Percentiles rank a stretch among this genome's conserved stretches.
Conservation (phyloP, 2,797 vertebrate species). For the Pteronotus mesoamericanus region DNA sequence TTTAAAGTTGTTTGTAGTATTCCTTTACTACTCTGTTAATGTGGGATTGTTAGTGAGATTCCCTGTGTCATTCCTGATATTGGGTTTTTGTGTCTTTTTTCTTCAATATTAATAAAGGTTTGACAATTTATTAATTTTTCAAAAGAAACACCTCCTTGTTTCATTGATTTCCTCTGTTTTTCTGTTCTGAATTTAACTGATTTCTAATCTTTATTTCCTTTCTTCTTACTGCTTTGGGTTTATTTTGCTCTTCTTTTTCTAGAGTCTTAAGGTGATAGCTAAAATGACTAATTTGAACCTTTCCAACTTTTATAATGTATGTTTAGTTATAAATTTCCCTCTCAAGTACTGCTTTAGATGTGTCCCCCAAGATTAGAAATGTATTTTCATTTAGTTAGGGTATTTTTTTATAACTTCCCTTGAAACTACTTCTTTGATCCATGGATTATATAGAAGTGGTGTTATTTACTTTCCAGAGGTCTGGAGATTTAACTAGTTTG, state of each 20-base stretch:
- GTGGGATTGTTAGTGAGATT: neutral
- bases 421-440: neutral
- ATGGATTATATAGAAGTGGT: neutral
- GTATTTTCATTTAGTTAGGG: neutral
- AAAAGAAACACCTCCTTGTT: neutral
- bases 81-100: neutral
- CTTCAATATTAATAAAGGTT: neutral
- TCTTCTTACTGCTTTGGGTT: neutral
- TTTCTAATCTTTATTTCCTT: neutral
- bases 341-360: neutral
- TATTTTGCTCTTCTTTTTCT: neutral
- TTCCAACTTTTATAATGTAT: neutral
- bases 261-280: neutral
- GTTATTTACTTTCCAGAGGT: neutral
- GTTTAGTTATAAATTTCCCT: neutral
- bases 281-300: neutral
- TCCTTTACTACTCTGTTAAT: neutral
- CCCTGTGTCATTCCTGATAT: neutral
- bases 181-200: neutral
- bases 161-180: neutral
- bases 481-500: neutral
- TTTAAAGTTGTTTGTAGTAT: neutral
- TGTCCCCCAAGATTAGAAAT: neutral
- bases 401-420: neutral
- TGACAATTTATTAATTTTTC: neutral